Base-by-base conservation (phyloP, 1,140 invertebrate genomes). In the Stegodyphus dumicola region DNA sequence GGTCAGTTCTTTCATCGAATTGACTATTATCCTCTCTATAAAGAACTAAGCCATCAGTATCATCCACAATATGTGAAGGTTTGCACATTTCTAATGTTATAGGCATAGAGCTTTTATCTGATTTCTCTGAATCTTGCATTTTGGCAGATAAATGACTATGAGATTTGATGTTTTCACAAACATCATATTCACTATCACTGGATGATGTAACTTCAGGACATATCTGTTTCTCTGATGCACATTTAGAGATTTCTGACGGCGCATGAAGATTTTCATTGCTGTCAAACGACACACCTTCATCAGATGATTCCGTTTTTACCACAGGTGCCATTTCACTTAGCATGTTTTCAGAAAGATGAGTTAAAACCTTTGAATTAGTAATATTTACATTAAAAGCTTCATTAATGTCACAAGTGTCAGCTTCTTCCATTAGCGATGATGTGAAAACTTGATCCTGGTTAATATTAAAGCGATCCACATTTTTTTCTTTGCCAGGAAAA, bases 221-320 rank as follows among this genome's bases (percentile, higher is more conserved):
- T 1, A 33, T 33, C 33, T 33, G 33, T 3, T 33, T 33, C 33
- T 33, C 33, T 33, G 33, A 33, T 33, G 33, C 33, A 33, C 33
- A 33, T 33, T 33, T 33, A 33, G 33, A 33, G 33, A 33, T 33
- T 33, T 33, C 33, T 33, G 33, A 33, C 1, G 33, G 33, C 33
- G 3, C 33, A 3, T 83, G 64, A 9, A 67, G 17, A 76, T 69
- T 75, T 56, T 86, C 85, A 49, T 11, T 67, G 18, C 73, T 86
- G 11, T 64, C 65, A 65, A 65, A 48, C 52, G 85, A 86, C 18
- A 86, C 66, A 7, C 77, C 85, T 75, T 86, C 85, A 86, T 80
- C 85, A 15, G 70, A 77, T 17, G 66, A 54, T 56, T 84, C 81
- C n/a, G n/a, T 60, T 76, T 84, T 84, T 11, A 13, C 17, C 13